Percentiles rank a stretch among this genome's conserved stretches.
Conservation (phyloP, 2,888 invertebrate genomes). For the Andrena trimmerana region DNA sequence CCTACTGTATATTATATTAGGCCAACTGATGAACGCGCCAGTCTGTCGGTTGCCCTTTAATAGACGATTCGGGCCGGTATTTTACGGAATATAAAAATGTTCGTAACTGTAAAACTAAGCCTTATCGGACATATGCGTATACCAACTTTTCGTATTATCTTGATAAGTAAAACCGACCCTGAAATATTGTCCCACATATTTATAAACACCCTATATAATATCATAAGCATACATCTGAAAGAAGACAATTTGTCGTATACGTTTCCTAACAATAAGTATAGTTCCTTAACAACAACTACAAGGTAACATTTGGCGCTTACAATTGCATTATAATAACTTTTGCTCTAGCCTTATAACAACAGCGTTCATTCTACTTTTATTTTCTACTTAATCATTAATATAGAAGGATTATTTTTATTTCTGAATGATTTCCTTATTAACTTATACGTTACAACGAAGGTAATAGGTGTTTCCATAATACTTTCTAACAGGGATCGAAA, state of each 20-base stretch:
- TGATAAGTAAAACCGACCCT: no score
- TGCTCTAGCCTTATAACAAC: not conserved
- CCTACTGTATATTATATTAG: no score
- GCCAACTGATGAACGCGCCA: no score
- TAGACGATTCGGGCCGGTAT: no score
- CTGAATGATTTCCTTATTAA: not conserved
- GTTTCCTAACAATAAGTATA: not conserved
- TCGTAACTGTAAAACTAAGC: no score
- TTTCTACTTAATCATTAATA: not conserved
- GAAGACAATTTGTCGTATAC: not conserved
- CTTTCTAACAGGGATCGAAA: not conserved
- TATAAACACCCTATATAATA: not conserved
- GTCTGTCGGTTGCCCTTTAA: no score
- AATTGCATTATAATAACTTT: not conserved
- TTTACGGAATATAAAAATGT: no score
- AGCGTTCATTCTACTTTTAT: not conserved
- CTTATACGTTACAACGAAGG: not conserved
- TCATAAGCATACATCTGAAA: not conserved
- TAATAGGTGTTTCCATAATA: not conserved
- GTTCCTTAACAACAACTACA: not conserved
- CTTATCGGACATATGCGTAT: no score
- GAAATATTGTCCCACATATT: no score
- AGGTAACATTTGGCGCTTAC: conserved; percentile 21
- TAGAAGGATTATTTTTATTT: not conserved
- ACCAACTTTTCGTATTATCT: no score